Conservation (phyloP, 1,140 invertebrate genomes). For the Steinernema khuongi region DNA sequence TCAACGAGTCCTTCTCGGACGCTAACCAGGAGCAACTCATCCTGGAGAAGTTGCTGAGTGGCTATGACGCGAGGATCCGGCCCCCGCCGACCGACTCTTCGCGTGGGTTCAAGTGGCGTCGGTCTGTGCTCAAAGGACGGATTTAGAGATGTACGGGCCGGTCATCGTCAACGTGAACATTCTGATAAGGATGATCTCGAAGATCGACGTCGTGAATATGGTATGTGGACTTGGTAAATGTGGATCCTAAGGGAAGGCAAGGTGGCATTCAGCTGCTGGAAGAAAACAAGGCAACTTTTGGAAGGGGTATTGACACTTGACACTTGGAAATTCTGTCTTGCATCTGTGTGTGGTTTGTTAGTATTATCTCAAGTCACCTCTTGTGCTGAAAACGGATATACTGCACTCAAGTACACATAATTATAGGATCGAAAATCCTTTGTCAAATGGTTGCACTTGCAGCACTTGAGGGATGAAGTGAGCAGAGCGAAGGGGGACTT, state of each 20-base stretch:
- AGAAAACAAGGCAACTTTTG: neutral
- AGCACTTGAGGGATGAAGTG: too few relatives aligned
- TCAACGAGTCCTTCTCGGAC: neutral
- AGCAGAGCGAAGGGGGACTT: too few relatives aligned
- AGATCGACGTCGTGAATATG: slow-evolving; percentile 44
- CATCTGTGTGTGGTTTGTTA: too few relatives aligned
- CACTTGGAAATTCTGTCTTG: too few relatives aligned
- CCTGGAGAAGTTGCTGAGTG: slow-evolving; percentile 30
- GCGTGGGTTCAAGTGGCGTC: neutral
- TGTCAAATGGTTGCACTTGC: too few relatives aligned
- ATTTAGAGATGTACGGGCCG: slow-evolving; percentile 31
- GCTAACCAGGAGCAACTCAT: slow-evolving; percentile 32
- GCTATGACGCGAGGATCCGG: slow-evolving; percentile 37
- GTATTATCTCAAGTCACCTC: too few relatives aligned
- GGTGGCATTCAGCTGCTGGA: neutral
- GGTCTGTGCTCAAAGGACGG: neutral
- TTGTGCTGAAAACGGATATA: too few relatives aligned
- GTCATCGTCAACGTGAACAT: slow-evolving; percentile 39
- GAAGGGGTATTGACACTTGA: too few relatives aligned
- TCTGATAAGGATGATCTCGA: slow-evolving; percentile 42
- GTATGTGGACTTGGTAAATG: slow-evolving; percentile 10
- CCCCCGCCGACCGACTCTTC: slow-evolving; percentile 32
- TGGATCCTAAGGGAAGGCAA: neutral
- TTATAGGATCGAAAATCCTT: too few relatives aligned
- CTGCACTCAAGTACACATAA: too few relatives aligned